These are phyloP conservation scores for Syndactyla subalaris DNA, from an alignment of 2,797 vertebrate genomes.

Conservation along the genomic window DNA sequence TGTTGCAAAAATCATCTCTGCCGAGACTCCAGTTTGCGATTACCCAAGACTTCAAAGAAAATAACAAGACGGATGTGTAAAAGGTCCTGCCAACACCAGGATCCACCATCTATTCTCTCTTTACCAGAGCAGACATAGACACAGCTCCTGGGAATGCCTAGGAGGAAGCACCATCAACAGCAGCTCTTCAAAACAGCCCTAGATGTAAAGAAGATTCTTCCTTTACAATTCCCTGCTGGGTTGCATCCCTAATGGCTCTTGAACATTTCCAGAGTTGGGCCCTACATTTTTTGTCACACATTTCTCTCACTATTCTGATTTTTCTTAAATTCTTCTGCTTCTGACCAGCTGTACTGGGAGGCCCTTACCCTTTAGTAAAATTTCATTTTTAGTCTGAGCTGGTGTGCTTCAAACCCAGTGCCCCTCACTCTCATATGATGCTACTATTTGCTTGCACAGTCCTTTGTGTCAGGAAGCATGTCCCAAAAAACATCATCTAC, in stretches of 20 bases:
- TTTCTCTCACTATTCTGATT: not conserved
- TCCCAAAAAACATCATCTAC: not conserved
- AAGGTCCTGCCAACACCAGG: not conserved
- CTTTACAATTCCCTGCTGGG: not conserved
- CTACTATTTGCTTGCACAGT: not conserved
- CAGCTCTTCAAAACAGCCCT: not conserved
- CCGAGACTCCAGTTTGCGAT: slow-evolving; percentile 17
- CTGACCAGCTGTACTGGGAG: not conserved
- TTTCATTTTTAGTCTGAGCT: not conserved
- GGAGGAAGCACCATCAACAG: not conserved
- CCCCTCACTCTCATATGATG: not conserved
- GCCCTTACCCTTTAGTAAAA: not conserved
- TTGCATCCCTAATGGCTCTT: not conserved
- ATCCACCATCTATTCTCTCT: not conserved
- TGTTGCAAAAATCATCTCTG: slow-evolving; percentile 49
- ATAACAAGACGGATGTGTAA: slow-evolving; percentile 17
- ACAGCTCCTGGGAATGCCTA: not conserved
- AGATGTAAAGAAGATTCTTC: not conserved
- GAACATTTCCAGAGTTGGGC: not conserved
- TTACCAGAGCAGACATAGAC: not conserved
- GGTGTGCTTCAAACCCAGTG: not conserved
- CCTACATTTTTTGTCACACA: not conserved
- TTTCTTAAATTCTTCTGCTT: not conserved
- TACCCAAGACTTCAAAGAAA: slow-evolving; percentile 62
- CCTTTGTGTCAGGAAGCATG: not conserved